Evolutionary conservation across 2,888 invertebrate species (phyloP).

Genomic region (Drosophila helvetica): DNA sequence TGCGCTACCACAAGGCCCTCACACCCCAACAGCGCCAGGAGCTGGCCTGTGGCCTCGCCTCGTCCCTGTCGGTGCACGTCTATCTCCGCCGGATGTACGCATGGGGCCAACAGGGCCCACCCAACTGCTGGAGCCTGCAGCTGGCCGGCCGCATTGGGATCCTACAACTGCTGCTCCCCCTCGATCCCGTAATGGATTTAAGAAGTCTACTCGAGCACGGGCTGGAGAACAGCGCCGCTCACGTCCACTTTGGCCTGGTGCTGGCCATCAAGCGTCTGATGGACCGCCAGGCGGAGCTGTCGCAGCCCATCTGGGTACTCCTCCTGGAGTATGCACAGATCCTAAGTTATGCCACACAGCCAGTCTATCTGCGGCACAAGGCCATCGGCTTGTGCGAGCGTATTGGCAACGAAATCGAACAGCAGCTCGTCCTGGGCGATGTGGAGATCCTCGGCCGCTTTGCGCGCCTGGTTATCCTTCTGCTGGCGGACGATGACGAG

Average conservation of each 20-base stretch:
- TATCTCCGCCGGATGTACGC: slow-evolving; percentile 23
- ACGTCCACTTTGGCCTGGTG: slow-evolving; percentile 73
- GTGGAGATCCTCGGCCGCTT: slow-evolving; percentile 69
- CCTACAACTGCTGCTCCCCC: slow-evolving; percentile 63
- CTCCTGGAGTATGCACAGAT: slow-evolving; percentile 70
- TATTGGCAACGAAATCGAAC: slow-evolving; percentile 47
- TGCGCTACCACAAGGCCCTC: slow-evolving; percentile 61
- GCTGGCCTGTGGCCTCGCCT: slow-evolving; percentile 43
- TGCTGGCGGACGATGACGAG: slow-evolving; percentile 80
- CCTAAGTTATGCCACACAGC: slow-evolving; percentile 69
- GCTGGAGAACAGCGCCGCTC: slow-evolving; percentile 25
- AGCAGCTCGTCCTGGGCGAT: slow-evolving; percentile 57
- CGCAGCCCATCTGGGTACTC: slow-evolving; percentile 55
- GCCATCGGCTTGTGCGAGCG: slow-evolving; percentile 72
- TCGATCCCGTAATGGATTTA: slow-evolving; percentile 47
- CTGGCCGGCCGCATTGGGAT: slow-evolving; percentile 69
- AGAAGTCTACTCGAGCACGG: slow-evolving; percentile 62
- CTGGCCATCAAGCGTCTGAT: slow-evolving; percentile 74
- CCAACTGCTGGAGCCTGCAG: slow-evolving; percentile 60
- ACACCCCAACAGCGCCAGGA: slow-evolving; percentile 28
- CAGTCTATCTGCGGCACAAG: slow-evolving; percentile 73
- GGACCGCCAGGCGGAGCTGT: slow-evolving; percentile 40
- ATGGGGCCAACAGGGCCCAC: slow-evolving; percentile 37
- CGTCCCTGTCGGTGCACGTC: slow-evolving; percentile 9
- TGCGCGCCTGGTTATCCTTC: slow-evolving; percentile 68